A percentile compares a stretch with the other conserved stretches of the same genome.
phyloP scores from a whole-genome alignment of 2,888 invertebrate genomes.

The Elegia similella region DNA sequence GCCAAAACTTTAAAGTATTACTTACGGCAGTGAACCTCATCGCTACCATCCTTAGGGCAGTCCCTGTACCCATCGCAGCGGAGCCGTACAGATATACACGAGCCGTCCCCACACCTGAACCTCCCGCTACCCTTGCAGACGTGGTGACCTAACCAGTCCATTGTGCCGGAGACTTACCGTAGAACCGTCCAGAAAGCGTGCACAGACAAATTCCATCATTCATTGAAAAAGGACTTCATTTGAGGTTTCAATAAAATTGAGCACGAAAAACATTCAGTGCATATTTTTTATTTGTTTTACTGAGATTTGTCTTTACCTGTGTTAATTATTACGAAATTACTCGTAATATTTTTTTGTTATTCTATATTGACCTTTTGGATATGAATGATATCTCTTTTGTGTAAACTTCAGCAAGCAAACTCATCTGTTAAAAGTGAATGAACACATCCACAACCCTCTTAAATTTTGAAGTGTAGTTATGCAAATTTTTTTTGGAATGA shows the following conservation, averaged over 20 bases:
- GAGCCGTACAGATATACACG: conserved; percentile 85
- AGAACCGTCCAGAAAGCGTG: conserved; percentile 47
- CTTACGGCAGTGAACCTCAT: conserved; percentile 85
- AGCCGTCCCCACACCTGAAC: conserved; percentile 88
- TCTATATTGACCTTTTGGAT: too few relatives aligned
- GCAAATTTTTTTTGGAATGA: too few relatives aligned
- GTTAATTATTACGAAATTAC: too few relatives aligned
- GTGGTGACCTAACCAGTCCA: conserved; percentile 59
- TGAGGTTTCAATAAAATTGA: not conserved
- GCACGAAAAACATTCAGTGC: too few relatives aligned
- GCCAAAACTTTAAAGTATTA: conserved; percentile 35
- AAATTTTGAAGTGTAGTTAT: too few relatives aligned
- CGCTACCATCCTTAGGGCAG: conserved; percentile 84
- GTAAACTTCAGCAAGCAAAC: too few relatives aligned
- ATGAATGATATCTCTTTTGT: too few relatives aligned
- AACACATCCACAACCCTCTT: too few relatives aligned
- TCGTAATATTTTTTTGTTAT: too few relatives aligned
- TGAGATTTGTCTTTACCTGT: too few relatives aligned
- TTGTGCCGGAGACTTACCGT: conserved; percentile 60
- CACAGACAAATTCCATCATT: conserved; percentile 29
- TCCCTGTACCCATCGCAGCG: conserved; percentile 89
- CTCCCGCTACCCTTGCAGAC: conserved; percentile 74
- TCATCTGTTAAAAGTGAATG: too few relatives aligned
- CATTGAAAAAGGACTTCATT: not conserved
- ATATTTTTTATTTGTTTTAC: too few relatives aligned